Evolutionary conservation across 2,797 vertebrate species (phyloP), one percentile per base, ranked within the genome.

Genomic region (Neoniphon sammara): DNA sequence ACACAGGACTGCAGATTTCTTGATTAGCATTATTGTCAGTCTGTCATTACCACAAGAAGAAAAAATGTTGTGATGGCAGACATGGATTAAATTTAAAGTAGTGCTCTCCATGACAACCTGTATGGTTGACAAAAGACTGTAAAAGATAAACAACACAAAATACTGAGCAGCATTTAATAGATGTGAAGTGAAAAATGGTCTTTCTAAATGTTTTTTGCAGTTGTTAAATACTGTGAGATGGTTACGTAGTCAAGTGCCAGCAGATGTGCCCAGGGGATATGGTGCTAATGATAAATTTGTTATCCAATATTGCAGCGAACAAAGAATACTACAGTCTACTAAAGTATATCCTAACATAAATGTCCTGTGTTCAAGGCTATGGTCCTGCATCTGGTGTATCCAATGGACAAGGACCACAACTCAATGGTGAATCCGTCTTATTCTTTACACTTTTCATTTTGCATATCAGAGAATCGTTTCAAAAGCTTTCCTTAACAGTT

Each of bases 351-450:
- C 18, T 52, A 17, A 62, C n/a, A 21, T 4, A 46, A 25, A 58
- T 73, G 18, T 67, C 14, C 7, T 78, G 20, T 74, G 20, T 88
- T 85, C 31, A 59, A 93, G 91, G 89, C 81, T 90, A 91, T 11
- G 67, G 65, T 17, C 54, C 85, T 55, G 55, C 56, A 15, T 66
- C 70, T 47, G 83, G 83, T 64, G 64, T 58, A 12, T 21, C 79
- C 3, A 90, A 81, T 49, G 85, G 87, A 74, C 88, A 82, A 0
- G 66, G 75, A 42, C 77, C 83, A 67, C 80, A 76, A 2, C 6
- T 36, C 21, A 71, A 88, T 5, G 85, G 91, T 91, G 61, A 82
- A 31, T 25, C 15, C 36, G 30, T 50, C 60, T 44, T 20, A 42
- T 27, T 47, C 8, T 65, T 0, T 7, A 8, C 21, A 23, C 1